phyloP scores from a whole-genome alignment of 30 jellyfish, hydroid and myxozoan species.

The Aurelia sp. region DNA sequence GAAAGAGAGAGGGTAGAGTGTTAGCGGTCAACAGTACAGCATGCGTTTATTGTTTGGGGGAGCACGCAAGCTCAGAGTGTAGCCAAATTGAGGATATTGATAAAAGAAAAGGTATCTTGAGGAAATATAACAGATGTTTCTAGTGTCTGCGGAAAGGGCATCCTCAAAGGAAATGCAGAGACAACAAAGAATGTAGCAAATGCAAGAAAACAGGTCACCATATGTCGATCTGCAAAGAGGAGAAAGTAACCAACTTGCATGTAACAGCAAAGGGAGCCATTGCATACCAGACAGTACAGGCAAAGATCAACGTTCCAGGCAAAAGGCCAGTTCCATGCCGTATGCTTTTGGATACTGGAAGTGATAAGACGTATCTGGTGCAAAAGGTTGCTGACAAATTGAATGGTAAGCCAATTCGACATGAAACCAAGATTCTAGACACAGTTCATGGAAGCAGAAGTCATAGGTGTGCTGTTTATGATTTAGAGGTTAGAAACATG shows the following conservation, averaged over 20 bases:
- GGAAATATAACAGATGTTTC: slow-evolving; percentile 37
- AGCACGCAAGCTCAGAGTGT: slow-evolving; percentile 33
- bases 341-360: slow-evolving; percentile 41
- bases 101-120: slow-evolving; percentile 30
- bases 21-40: slow-evolving; percentile 19
- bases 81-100: slow-evolving; percentile 21
- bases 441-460: slow-evolving; percentile 44
- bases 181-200: slow-evolving; percentile 12
- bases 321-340: slow-evolving; percentile 20
- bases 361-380: slow-evolving; percentile 34
- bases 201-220: slow-evolving; percentile 50
- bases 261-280: slow-evolving; percentile 18
- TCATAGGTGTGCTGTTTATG: slow-evolving; percentile 30
- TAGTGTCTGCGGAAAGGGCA: slow-evolving; percentile 53
- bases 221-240: slow-evolving; percentile 32
- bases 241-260: too few relatives aligned
- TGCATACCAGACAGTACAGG: slow-evolving; percentile 53
- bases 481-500: slow-evolving; percentile 48
- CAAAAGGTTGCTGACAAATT: slow-evolving; percentile 41
- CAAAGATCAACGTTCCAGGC: too few relatives aligned
- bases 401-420: slow-evolving; percentile 34
- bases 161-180: slow-evolving; percentile 25
- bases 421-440: slow-evolving; percentile 31
- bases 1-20: slow-evolving; percentile 24
- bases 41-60: slow-evolving; percentile 51